Percentiles rank a stretch among this genome's conserved stretches.
Evolutionary conservation across 2,888 invertebrate species (phyloP).

Genomic region (Mesorhabditis sp.): DNA sequence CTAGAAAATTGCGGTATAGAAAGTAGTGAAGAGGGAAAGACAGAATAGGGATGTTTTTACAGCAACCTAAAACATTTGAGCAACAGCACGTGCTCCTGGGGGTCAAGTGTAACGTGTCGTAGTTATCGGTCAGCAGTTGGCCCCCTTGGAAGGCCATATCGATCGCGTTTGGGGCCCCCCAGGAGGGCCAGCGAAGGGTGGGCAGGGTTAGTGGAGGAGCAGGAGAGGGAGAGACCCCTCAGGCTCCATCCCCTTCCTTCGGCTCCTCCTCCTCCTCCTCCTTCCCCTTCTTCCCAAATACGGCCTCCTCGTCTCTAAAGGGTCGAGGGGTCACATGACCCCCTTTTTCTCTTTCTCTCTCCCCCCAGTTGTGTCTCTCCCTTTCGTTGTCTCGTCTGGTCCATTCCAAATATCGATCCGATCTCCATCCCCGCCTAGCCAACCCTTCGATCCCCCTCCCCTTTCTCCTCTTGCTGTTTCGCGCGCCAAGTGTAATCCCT

Average conservation of each 20-base stretch:
- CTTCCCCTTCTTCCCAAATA: neutral
- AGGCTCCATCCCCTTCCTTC: neutral
- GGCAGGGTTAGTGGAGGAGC: no score
- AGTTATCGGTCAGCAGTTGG: neutral
- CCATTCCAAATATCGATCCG: neutral
- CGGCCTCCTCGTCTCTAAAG: neutral
- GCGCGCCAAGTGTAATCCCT: neutral
- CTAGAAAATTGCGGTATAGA: no score
- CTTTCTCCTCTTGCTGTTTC: neutral
- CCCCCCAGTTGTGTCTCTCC: neutral
- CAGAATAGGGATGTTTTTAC: no score
- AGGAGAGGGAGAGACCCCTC: constrained; percentile 2
- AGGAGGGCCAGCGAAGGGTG: no score
- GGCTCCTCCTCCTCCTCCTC: neutral
- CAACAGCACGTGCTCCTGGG: no score
- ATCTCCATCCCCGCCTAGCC: neutral
- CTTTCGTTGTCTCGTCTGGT: neutral
- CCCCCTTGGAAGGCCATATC: no score
- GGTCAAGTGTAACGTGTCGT: no score
- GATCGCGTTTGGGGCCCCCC: no score
- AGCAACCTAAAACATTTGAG: no score
- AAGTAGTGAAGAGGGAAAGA: no score
- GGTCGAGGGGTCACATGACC: neutral
- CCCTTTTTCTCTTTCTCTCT: neutral
- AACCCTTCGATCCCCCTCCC: neutral